Base-by-base conservation (phyloP, 2,797 vertebrate species). In the Gymnopithys bicolor region DNA sequence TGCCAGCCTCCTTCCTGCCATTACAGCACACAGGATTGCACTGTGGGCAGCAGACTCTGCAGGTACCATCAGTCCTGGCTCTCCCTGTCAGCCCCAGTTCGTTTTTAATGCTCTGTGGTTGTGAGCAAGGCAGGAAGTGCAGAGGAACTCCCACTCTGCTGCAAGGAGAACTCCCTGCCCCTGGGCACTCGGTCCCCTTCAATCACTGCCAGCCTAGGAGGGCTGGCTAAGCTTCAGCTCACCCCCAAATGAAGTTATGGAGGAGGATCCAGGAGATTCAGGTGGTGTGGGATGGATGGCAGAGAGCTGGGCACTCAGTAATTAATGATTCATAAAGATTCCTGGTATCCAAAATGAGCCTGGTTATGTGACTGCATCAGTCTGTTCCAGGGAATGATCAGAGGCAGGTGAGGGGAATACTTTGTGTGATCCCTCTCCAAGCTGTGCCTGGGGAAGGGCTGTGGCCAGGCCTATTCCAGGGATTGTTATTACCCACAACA, bases 371-470 rank as follows among this genome's bases (percentile, higher is more conserved):
- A 91, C 52, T 77, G 49, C 84, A 94, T 82, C 90, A 77, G 24
- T 82, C 64, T 74, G 70, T 95, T 94, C 77, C 87, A 59, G 71
- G 49, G 62, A 43, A 5, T 84, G 73, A 68, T 74, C 88, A 89
- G 80, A 92, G 41, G 41, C 45, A 80, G 75, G 81, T 37, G 78
- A 93, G 84, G 66, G 80, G 83, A 90, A 30, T 0, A 63, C 17
- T 69, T 43, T 43, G 15, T 45, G 41, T 51, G 33, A 27, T 41
- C 41, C 8, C 63, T 48, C 81, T 85, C 8, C 27, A 39, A 76
- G 35, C 59, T 69, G 35, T 76, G 46, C n/a, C 53, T 22, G 27
- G 48, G 45, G 37, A 84, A 45, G 52, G 35, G 19, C 63, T 25
- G 33, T 9, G 55, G 32, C n/a, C 64, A 45, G 53, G 33, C 15